A percentile compares a stretch with the other conserved stretches of the same genome.
Conservation (phyloP, 2,113 vertebrate species). For the Larimichthys crocea region DNA sequence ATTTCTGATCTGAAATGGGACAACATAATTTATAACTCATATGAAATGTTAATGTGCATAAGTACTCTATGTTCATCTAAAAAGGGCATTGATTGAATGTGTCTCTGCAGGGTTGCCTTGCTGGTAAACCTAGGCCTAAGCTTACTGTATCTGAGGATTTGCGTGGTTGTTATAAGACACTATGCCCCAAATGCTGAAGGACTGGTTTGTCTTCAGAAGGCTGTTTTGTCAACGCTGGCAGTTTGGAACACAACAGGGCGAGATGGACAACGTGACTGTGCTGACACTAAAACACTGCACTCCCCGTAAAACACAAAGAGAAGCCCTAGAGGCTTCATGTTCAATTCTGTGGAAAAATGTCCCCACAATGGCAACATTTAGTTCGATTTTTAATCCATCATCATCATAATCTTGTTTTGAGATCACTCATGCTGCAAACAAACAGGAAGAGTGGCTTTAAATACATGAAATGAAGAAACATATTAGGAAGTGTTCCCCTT, state of each 20-base stretch:
- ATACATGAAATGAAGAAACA: slow-evolving; percentile 31
- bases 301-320: slow-evolving; percentile 12
- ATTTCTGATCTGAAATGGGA: slow-evolving; percentile 27
- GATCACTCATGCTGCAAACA: slow-evolving; percentile 10
- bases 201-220: slow-evolving; percentile 66
- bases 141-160: slow-evolving; percentile 59
- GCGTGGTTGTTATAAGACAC: slow-evolving; percentile 75
- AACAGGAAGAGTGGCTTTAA: slow-evolving; percentile 25
- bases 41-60: slow-evolving; percentile 49
- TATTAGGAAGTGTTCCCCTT: neutral
- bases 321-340: neutral
- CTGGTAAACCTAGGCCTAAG: neutral
- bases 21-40: neutral
- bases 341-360: neutral
- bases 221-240: slow-evolving; percentile 50
- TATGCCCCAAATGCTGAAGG: slow-evolving; percentile 60
- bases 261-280: slow-evolving; percentile 3
- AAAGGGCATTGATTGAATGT: slow-evolving; percentile 7
- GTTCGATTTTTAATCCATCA: too few relatives aligned
- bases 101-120: neutral
- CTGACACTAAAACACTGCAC: slow-evolving; percentile 5
- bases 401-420: too few relatives aligned
- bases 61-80: neutral
- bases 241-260: slow-evolving; percentile 17
- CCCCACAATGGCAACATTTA: neutral